A percentile compares a stretch with the other conserved stretches of the same genome.
Conservation (phyloP, 2,113 vertebrate genomes). For the Varanus salvator region DNA sequence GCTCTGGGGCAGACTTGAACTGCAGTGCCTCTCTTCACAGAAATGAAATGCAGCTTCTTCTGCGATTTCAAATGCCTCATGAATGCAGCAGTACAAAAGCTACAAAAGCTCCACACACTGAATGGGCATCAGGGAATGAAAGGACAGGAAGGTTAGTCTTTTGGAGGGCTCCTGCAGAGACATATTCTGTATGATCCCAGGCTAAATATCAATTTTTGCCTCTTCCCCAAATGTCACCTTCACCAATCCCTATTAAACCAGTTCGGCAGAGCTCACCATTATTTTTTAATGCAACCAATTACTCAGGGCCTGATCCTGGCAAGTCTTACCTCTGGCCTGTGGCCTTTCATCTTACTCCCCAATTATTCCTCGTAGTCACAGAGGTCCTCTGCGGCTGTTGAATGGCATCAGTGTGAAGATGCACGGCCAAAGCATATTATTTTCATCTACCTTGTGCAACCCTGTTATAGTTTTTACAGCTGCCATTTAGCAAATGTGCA, state of each 20-base stretch:
- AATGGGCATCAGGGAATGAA: neutral
- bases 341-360: constrained; percentile 27
- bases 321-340: constrained; percentile 31
- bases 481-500: constrained; percentile 51
- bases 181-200: neutral
- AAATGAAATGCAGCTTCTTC: neutral
- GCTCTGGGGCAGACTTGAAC: neutral
- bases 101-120: neutral
- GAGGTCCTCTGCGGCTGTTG: neutral
- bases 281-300: constrained; percentile 45
- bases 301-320: constrained; percentile 21
- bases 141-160: neutral
- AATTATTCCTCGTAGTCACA: constrained; percentile 22
- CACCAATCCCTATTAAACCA: constrained; percentile 33
- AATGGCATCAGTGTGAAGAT: constrained; percentile 56
- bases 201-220: constrained; percentile 18
- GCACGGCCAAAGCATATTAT: constrained; percentile 44
- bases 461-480: constrained; percentile 61
- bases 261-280: constrained; percentile 25
- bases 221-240: constrained; percentile 25
- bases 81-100: neutral
- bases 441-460: constrained; percentile 60
- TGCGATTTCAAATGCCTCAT: neutral
- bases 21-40: neutral
- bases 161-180: neutral